Evolutionary conservation across 2,797 vertebrate species (phyloP).

Genomic region (Poeciliopsis presidionis): DNA sequence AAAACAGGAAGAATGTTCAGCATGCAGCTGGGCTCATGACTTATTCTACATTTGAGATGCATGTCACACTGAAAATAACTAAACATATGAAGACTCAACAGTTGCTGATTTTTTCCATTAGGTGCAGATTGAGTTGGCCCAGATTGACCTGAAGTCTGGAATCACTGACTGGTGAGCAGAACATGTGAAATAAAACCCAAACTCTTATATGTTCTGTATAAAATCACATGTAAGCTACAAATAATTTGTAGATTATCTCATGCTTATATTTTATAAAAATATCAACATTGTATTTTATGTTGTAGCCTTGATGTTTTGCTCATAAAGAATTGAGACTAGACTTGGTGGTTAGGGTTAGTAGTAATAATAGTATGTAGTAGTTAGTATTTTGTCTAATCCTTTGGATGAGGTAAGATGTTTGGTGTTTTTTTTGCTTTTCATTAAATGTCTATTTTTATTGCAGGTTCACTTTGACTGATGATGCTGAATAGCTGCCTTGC

Average conservation of each 20-base stretch:
- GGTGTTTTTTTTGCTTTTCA: background rate
- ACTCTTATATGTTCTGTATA: background rate
- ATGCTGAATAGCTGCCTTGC: slow-evolving; percentile 61
- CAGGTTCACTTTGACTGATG: slow-evolving; percentile 87
- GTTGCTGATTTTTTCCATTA: slow-evolving; percentile 48
- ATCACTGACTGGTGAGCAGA: slow-evolving; percentile 87
- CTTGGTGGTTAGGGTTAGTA: background rate
- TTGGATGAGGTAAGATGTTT: background rate
- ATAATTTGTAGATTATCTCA: background rate
- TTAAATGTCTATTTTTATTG: slow-evolving; percentile 27
- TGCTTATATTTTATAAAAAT: background rate
- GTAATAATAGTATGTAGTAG: background rate
- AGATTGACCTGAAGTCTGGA: slow-evolving; percentile 83
- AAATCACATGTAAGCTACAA: background rate
- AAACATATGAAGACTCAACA: background rate
- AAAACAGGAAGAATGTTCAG: background rate
- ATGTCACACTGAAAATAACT: background rate
- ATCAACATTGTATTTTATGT: background rate
- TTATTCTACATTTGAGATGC: background rate
- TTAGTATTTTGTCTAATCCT: background rate
- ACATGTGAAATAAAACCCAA: background rate
- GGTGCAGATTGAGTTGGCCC: slow-evolving; percentile 86
- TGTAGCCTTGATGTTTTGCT: background rate
- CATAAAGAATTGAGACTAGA: background rate
- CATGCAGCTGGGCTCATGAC: background rate